Evolutionary conservation across 2,797 vertebrate species (phyloP), one percentile per base, ranked within the genome.

Genomic region (Lutra lutra): DNA sequence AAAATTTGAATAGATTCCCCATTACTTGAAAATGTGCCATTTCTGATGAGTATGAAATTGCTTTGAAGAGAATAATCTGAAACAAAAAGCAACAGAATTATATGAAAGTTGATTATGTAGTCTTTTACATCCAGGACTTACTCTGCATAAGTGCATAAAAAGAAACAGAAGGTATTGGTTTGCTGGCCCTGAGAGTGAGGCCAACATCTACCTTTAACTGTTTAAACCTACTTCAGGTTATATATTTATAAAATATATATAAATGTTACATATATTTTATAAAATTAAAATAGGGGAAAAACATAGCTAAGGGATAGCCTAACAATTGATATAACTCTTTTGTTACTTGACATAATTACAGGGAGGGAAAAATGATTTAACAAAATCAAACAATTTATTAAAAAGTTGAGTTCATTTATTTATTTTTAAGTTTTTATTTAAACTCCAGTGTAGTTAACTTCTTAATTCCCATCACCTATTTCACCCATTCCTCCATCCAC

Each of bases 11-110:
- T 94, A 68, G 29, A 85, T 88, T 86, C 20, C 87, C 35, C 72
- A 89, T 93, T 96, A 91, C n/a, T 84, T 84, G 84, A 92, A 97
- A 96, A 68, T 78, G 86, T 87, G 51, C 54, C 46, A 60, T 86
- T 85, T 95, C 38, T 62, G 40, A 80, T 92, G 64, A 90, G 2
- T 84, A 86, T 58, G 68, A 91, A 95, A 93, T 86, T 87, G 38
- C 58, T 92, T 94, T 88, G 40, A 91, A 77, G 51, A 91, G 62
- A 91, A 90, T 77, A 94, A 87, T 90, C 80, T 85, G 80, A 94
- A 96, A 77, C 46, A 70, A 77, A 95, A 96, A 84, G 58, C 38
- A 79, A 93, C 20, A 94, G 35, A 66, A 91, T 87, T 91, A 48
- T 66, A 82, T 62, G 51, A 32, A 93, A 48, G 58, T 83, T 88